phyloP scores from a whole-genome alignment of 2,888 invertebrate genomes.

The Ophion ventricosus region DNA sequence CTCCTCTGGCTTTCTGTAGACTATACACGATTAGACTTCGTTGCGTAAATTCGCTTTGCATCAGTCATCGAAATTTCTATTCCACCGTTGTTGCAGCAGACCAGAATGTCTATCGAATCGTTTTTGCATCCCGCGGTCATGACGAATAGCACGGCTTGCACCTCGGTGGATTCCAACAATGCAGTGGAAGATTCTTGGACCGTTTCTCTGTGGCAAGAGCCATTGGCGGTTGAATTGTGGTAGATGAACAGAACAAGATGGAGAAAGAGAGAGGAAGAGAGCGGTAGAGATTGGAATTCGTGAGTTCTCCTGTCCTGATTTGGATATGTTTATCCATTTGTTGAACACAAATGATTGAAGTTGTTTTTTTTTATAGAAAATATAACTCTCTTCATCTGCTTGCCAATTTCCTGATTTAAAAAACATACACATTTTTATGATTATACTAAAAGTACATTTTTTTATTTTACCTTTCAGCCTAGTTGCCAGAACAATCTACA shows the following conservation, averaged over 20 bases:
- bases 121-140: neutral
- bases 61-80: neutral
- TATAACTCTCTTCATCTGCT: neutral
- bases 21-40: neutral
- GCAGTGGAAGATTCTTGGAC: neutral
- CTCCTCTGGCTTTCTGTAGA: neutral
- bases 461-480: no score
- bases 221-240: neutral
- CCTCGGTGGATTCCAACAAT: neutral
- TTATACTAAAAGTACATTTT: no score
- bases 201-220: neutral
- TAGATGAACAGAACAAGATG: neutral
- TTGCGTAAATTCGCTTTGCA: neutral
- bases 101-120: neutral
- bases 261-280: neutral
- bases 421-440: no score
- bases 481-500: no score
- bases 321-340: neutral
- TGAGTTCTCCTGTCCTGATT: neutral
- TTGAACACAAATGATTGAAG: neutral
- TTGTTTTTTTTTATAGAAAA: neutral
- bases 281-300: neutral
- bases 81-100: neutral
- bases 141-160: neutral
- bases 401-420: neutral